Base-by-base conservation (phyloP, 2,888 invertebrate species). In the Tiliacea citrago region DNA sequence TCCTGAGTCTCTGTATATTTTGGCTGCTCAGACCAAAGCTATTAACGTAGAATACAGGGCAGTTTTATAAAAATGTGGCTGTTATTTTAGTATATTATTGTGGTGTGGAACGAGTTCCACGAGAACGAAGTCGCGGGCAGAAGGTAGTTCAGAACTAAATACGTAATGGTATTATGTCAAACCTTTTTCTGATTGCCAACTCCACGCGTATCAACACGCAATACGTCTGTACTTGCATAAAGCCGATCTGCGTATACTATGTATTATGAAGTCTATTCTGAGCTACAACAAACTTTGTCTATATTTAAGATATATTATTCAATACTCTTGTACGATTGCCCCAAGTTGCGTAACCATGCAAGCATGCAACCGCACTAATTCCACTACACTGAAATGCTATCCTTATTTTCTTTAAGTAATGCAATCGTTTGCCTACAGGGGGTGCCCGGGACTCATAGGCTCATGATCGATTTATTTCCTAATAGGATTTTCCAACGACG, bases 391-490 rank as follows among this genome's bases (percentile, higher is more conserved):
- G 83, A 74, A 85, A 84, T 68, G 58, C 60, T 81, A 85, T 82
- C 82, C 88, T 79, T 81, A 78, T 79, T 84, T 86, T 84, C 83
- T 85, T 72, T 51, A 68, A 76, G 79, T 85, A 88, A 85, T 87
- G 73, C 77, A 80, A 80, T 81, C 51, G 81, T 75, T 79, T 78
- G 79, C 81, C 58, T 79, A 80, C 68, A 39, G 29, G 67, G 84
- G 76, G 71, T 73, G 73, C 66, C 68, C 24, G 68, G 75, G 81
- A 75, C 81, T 81, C 76, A 66, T 73, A 83, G 71, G 58, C 73
- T 39, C 77, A 73, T 86, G 79, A 85, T 87, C 86, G 88, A 88
- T 87, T 87, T 79, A 80, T 81, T 61, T 82, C 68, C 70, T 86
- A 88, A 88, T 82, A 86, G 85, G 86, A 83, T 88, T 88, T 87